Conservation (phyloP, 2,797 vertebrate species). For the Rhadinocentrus ornatus region DNA sequence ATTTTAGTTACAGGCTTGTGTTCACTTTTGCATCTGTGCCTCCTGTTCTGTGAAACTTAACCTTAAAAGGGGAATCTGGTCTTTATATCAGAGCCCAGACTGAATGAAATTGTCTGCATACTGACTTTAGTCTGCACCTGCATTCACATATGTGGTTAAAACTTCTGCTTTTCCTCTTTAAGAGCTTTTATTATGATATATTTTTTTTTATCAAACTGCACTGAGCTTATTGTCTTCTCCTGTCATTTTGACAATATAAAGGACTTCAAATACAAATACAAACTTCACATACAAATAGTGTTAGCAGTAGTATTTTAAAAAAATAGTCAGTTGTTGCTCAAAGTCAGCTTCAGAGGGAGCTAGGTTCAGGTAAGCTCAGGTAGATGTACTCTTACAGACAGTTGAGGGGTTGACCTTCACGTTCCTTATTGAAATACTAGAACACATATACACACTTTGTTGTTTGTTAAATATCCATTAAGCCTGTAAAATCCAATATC, state of each 20-base stretch:
- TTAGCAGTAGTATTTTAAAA: background rate
- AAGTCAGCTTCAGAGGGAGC: background rate
- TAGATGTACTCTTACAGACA: background rate
- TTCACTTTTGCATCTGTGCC: background rate
- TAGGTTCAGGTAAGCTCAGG: background rate
- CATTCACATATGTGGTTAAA: background rate
- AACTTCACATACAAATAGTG: too few species aligned
- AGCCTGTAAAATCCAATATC: background rate
- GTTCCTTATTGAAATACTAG: background rate
- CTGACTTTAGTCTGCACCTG: background rate
- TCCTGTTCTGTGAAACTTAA: background rate
- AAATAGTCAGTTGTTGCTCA: background rate
- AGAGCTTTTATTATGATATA: background rate
- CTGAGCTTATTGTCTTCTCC: background rate
- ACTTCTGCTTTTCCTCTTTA: background rate
- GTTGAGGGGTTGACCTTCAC: constrained; percentile 20
- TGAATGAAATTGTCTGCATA: too few species aligned
- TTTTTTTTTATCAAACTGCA: background rate
- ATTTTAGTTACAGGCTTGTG: background rate
- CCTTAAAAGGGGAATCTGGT: background rate
- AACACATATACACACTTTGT: background rate
- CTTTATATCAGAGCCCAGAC: background rate
- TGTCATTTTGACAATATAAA: background rate
- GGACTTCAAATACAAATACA: too few species aligned
- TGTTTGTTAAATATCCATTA: background rate